Percentiles rank a stretch among this genome's conserved stretches.
Conservation (phyloP, 2,797 vertebrate species). For the Cetoscarus ocellatus region DNA sequence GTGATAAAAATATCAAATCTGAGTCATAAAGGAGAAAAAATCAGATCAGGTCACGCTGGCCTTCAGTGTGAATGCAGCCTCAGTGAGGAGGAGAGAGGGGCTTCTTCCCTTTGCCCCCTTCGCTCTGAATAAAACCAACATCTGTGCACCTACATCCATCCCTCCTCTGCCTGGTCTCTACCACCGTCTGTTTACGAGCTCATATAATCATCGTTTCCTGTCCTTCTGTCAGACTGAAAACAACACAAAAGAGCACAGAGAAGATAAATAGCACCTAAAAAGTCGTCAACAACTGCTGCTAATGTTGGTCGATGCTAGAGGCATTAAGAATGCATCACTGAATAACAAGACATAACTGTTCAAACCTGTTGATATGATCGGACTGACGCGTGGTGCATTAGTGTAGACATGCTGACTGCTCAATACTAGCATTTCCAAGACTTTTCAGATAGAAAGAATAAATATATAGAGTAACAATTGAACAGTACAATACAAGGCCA, state of each 20-base stretch:
- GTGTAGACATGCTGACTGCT: conserved; percentile 74
- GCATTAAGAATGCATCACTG: conserved; percentile 61
- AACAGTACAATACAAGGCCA: conserved; percentile 77
- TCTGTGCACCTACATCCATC: conserved; percentile 1
- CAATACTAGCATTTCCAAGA: conserved; percentile 69
- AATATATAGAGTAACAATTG: conserved; percentile 67
- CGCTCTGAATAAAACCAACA: conserved; percentile 15
- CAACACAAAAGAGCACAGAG: conserved; percentile 58
- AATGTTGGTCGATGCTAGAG: conserved; percentile 63
- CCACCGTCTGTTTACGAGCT: neutral
- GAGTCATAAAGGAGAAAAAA: too few relatives aligned
- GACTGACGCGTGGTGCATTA: conserved; percentile 58
- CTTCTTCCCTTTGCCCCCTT: conserved; percentile 3
- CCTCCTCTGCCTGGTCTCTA: too few relatives aligned
- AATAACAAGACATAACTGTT: conserved; percentile 59
- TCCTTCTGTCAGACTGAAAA: conserved; percentile 23
- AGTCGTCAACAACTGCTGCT: conserved; percentile 57
- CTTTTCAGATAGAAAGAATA: conserved; percentile 68
- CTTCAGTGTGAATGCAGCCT: neutral
- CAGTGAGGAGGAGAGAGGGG: neutral
- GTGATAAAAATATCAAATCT: too few relatives aligned
- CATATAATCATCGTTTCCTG: neutral
- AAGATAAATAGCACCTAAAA: conserved; percentile 76
- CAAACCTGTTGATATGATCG: conserved; percentile 63
- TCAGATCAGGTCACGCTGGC: too few relatives aligned